These are phyloP conservation scores for Sarotherodon lohbergeri DNA, from an alignment of 2,113 vertebrate genomes.

Conservation along the genomic window DNA sequence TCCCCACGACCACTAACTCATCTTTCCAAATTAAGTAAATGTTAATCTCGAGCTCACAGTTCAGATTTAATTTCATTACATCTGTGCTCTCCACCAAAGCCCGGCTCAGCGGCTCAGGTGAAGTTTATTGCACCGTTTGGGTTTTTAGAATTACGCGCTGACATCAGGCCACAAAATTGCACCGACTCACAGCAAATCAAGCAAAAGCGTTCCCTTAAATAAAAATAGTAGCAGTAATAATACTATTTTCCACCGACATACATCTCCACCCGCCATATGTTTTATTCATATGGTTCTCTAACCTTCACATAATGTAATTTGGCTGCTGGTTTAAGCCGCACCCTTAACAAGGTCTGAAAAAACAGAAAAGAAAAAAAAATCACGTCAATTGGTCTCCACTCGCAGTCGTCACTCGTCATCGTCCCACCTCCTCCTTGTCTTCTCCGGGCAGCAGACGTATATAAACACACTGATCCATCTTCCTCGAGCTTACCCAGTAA, in stretches of 20 bases:
- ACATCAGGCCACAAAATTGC: background rate
- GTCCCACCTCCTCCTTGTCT: slow-evolving; percentile 64
- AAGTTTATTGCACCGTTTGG: background rate
- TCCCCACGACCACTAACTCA: background rate
- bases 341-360: slow-evolving; percentile 59
- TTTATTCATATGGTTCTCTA: slow-evolving; percentile 21
- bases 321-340: slow-evolving; percentile 52
- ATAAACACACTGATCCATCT: slow-evolving; percentile 70
- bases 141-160: background rate
- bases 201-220: background rate
- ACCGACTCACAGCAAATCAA: background rate
- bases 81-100: background rate
- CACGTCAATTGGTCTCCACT: slow-evolving; percentile 63
- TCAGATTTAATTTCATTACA: slow-evolving; percentile 17
- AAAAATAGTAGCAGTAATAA: background rate
- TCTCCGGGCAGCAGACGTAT: slow-evolving; percentile 64
- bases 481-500: slow-evolving; percentile 69
- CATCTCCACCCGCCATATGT: background rate
- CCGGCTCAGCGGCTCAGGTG: background rate
- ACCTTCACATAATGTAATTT: slow-evolving; percentile 43
- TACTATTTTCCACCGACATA: background rate
- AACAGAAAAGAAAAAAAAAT: slow-evolving; percentile 4
- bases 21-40: slow-evolving; percentile 15
- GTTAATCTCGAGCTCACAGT: slow-evolving; percentile 12
- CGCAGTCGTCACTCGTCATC: slow-evolving; percentile 60